phyloP scores from a whole-genome alignment of 1,140 invertebrate species.

The Maniola jurtina region DNA sequence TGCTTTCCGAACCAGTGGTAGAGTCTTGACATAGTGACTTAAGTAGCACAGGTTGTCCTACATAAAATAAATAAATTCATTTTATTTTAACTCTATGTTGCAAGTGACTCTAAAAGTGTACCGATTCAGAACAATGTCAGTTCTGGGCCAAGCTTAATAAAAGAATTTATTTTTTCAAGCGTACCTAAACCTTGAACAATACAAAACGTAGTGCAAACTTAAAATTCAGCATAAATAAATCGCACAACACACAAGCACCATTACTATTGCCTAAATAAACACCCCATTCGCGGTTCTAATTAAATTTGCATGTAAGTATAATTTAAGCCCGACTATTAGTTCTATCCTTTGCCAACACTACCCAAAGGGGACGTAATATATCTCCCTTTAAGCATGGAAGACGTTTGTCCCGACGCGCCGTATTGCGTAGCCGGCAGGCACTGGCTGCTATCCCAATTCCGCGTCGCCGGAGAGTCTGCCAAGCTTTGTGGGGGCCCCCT shows the following conservation, averaged over 20 bases:
- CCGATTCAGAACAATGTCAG: too few relatives aligned
- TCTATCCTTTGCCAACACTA: constrained; percentile 20
- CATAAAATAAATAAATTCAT: too few relatives aligned
- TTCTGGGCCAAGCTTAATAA: too few relatives aligned
- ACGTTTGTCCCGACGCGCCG: constrained; percentile 24
- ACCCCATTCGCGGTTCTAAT: constrained; percentile 18
- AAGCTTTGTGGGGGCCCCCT: constrained; percentile 26
- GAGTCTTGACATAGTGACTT: too few relatives aligned
- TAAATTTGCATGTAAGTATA: constrained; percentile 25
- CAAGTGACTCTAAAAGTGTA: too few relatives aligned
- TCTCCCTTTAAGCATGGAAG: constrained; percentile 25
- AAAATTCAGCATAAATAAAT: constrained; percentile 2
- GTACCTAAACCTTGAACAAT: neutral
- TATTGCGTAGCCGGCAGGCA: constrained; percentile 33
- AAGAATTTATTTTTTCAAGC: too few relatives aligned
- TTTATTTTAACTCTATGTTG: too few relatives aligned
- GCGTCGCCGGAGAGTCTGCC: constrained; percentile 49
- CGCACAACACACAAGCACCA: neutral
- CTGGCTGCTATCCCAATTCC: constrained; percentile 42
- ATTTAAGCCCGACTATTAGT: constrained; percentile 19
- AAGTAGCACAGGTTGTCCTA: too few relatives aligned
- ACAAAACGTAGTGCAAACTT: neutral
- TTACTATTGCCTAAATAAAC: constrained; percentile 21
- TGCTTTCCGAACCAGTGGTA: too few relatives aligned
- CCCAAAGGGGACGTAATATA: constrained; percentile 27